Evolutionary conservation across 2,113 vertebrate species (phyloP).

Genomic region (Elachura formosa): DNA sequence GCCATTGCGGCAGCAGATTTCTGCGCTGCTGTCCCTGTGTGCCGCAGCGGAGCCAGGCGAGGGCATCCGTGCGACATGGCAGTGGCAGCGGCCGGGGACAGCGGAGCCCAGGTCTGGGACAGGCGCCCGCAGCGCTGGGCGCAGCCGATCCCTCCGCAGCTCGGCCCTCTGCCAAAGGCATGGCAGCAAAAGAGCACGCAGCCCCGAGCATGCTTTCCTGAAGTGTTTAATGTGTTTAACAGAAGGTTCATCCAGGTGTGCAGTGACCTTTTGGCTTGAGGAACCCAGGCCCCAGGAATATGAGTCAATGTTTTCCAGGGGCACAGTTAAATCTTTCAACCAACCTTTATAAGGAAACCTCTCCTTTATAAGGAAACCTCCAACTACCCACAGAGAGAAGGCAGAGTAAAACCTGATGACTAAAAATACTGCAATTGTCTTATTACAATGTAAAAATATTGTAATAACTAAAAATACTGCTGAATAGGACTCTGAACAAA

Average conservation of each 20-base stretch:
- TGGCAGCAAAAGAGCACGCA: neutral
- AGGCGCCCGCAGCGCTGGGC: too few relatives aligned
- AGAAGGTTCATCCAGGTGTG: neutral
- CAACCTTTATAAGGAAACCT: too few relatives aligned
- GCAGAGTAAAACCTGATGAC: neutral
- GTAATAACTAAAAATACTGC: neutral
- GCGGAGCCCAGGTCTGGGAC: too few relatives aligned
- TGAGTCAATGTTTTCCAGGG: neutral
- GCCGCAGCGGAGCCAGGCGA: rapidly evolving
- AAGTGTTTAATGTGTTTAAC: neutral
- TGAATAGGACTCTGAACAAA: neutral
- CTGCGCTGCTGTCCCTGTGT: rapidly evolving
- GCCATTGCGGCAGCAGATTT: rapidly evolving
- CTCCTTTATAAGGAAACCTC: neutral
- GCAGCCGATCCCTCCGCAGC: rapidly evolving
- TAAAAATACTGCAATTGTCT: neutral
- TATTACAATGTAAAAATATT: too few relatives aligned
- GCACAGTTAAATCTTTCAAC: neutral
- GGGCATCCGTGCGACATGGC: rapidly evolving
- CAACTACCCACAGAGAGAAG: neutral
- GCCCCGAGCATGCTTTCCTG: neutral
- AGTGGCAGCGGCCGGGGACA: too few relatives aligned
- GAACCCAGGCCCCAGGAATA: neutral
- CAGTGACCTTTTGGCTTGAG: neutral
- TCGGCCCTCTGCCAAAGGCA: rapidly evolving